Evolutionary conservation across 2,113 vertebrate genomes (phyloP), one percentile per base, ranked within the genome.

Genomic region (Semicossyphus pulcher): DNA sequence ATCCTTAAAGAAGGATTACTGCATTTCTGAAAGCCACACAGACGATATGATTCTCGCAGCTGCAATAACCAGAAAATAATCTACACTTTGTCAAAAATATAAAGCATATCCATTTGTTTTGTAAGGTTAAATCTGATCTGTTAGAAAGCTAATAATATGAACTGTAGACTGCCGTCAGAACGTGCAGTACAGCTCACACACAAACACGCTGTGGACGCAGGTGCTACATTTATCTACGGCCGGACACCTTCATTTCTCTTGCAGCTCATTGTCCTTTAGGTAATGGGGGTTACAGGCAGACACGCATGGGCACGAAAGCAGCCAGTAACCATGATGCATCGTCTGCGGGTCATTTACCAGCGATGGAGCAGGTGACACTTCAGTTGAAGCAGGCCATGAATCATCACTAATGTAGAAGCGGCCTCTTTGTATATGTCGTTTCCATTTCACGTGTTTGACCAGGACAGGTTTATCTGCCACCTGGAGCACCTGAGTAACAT

Each of bases 341-440:
- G 36, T 63, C 56, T 42, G 37, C 2, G 3, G 72, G 52, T 65
- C 76, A 83, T 79, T 78, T 78, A 56, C 57, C 67, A 63, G 49
- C 84, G 83, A 88, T 71, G 63, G 68, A 86, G 78, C 66, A 75
- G 70, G 80, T 81, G 78, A 87, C 52, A 64, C 70, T 72, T 86
- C 68, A 59, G 80, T 56, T 51, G 57, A 76, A 87, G 69, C 45
- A 21, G 59, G 31, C 53, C 44, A 71, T 83, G 57, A 84, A 64
- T 87, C 85, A 83, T 84, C 53, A 47, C 68, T 72, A 66, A 86
- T 80, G 77, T 59, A 9, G 59, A 75, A 63, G 47, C 60, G 37
- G 28, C 37, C 8, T 28, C 28, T 53, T 76, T 36, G 47, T 78
- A 26, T 80, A 49, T 54, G 56, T 20, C 18, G 11, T 80, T 70